These are phyloP conservation scores for Thunnus maccoyii DNA, from an alignment of 2,113 vertebrate genomes.

Conservation along the genomic window DNA sequence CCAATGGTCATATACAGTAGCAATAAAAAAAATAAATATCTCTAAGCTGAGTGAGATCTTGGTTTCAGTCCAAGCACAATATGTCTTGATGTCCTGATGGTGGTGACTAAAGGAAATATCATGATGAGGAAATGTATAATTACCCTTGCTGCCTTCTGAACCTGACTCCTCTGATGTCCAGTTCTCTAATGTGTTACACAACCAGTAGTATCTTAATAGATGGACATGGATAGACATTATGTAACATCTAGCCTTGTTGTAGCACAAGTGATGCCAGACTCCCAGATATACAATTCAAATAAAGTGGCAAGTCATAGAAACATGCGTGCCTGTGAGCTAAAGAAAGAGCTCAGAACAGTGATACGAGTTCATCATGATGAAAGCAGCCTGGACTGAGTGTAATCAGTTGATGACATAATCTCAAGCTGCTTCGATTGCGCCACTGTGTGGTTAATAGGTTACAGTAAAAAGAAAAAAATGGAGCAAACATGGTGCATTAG, in stretches of 20 bases:
- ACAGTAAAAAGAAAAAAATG: not conserved
- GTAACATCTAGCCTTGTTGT: constrained; percentile 44
- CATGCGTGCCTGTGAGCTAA: not conserved
- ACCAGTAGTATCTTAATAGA: constrained; percentile 46
- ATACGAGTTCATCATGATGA: constrained; percentile 25
- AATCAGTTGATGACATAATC: constrained; percentile 50
- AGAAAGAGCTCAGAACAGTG: constrained; percentile 6
- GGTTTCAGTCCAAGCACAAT: not conserved
- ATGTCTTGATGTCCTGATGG: not conserved
- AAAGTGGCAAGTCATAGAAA: constrained; percentile 7
- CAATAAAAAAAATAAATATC: not conserved
- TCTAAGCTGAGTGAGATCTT: not conserved
- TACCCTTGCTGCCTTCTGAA: constrained; percentile 8
- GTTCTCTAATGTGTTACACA: constrained; percentile 63
- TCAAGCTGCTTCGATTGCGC: constrained; percentile 55
- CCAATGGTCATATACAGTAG: not conserved
- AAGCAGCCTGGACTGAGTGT: constrained; percentile 18
- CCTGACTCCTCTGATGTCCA: constrained; percentile 27
- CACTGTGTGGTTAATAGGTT: constrained; percentile 65
- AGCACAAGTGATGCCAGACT: constrained; percentile 1
- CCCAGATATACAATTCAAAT: constrained; percentile 2
- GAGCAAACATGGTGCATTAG: not conserved
- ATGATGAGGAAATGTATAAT: too few relatives aligned
- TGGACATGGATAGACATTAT: constrained; percentile 62
- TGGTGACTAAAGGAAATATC: not conserved